Base-by-base conservation (phyloP, 2,888 invertebrate genomes). In the Dorcus parallelipipedus region DNA sequence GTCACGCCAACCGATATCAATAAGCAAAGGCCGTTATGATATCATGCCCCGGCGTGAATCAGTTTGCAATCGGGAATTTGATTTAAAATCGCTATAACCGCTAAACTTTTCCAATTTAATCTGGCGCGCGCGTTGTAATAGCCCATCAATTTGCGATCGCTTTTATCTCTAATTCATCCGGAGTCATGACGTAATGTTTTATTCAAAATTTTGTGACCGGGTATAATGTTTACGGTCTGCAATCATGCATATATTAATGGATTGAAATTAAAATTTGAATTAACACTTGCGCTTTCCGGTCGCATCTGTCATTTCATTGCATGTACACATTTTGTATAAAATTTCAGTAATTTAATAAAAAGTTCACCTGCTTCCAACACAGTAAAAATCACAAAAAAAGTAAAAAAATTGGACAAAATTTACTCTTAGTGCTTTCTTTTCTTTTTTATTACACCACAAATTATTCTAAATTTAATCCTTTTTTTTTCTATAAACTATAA, bases 91-190 rank as follows among this genome's bases (percentile, higher is more conserved):
- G 67, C 58, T 66, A 71, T 73, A 73, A 73, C 72, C 72, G 69
- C 63, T 65, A 74, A 76, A 76, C 72, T 76, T 76, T 76, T 76
- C 75, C 76, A 75, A 76, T 76, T 75, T 75, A 73, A 71, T 73
- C 67, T 67, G 67, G 65, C 71, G 65, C 64, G 62, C 59, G 55
- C 50, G 56, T 60, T 58, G 66, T 68, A 68, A 68, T 68, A 64
- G 68, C 67, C 68, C 71, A 72, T 73, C 71, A 70, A 72, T 72
- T 71, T 72, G 72, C 70, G 75, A 75, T 75, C 72, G 73, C 73
- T 73, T 73, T 73, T 71, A 72, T 71, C 65, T 65, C 62, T 61
- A 63, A 58, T 61, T 60, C 63, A 52, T 52, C 55, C 42, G 55
- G 62, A 50, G 48, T 59, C 51, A 59, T 58, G 63, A 57, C 61